phyloP scores from a whole-genome alignment of 2,888 invertebrate genomes.

The Parnassius glacialis region DNA sequence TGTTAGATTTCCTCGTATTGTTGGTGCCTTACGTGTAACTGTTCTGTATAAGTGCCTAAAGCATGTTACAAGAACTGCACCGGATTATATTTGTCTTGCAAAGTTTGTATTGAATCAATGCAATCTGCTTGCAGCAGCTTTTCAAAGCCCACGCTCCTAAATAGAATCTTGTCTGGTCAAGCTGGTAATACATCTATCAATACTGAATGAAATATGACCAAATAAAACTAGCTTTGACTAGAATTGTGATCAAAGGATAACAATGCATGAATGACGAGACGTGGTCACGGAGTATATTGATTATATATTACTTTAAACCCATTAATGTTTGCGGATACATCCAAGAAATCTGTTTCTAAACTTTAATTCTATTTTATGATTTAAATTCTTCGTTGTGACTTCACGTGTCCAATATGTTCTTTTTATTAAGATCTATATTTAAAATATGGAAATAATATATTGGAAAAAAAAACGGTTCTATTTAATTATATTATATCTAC shows the following conservation, averaged over 20 bases:
- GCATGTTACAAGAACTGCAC: conserved; percentile 34
- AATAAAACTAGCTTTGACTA: conserved; percentile 46
- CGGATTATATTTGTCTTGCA: conserved; percentile 48
- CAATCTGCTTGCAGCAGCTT: conserved; percentile 54
- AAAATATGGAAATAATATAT: too few species aligned
- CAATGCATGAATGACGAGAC: conserved; percentile 34
- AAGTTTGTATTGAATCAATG: conserved; percentile 50
- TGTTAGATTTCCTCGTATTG: conserved; percentile 29
- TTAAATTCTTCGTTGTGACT: too few species aligned
- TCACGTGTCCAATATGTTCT: too few species aligned
- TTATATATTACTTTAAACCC: conserved; percentile 45
- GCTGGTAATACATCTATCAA: conserved; percentile 66
- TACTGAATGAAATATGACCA: conserved; percentile 71
- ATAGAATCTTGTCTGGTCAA: conserved; percentile 60
- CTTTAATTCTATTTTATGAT: too few species aligned
- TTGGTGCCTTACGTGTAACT: conserved; percentile 9
- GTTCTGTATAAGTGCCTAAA: conserved; percentile 21
- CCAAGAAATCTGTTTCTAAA: conserved; percentile 7
- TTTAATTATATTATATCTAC: too few species aligned
- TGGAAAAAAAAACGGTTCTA: too few species aligned
- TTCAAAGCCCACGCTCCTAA: conserved; percentile 60
- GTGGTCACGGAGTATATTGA: conserved; percentile 28
- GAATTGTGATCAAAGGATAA: conserved; percentile 68
- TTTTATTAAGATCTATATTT: too few species aligned
- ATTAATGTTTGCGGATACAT: conserved; percentile 35